Percentiles rank a stretch among this genome's conserved stretches.
Conservation (phyloP, 2,797 vertebrate species). For the Cyclura pinguis region DNA sequence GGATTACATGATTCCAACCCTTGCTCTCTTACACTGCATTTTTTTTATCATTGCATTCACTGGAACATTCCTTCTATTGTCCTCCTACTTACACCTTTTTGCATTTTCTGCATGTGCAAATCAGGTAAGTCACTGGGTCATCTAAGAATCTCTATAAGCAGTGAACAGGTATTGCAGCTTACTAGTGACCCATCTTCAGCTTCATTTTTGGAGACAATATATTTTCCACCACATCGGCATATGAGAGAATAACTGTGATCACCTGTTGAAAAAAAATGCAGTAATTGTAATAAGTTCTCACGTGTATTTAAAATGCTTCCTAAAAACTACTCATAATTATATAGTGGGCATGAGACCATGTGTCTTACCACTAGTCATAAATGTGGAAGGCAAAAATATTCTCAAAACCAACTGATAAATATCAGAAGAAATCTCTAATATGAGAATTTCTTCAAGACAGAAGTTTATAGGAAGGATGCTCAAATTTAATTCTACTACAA, state of each 20-base stretch:
- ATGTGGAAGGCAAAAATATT: neutral
- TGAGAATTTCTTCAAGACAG: neutral
- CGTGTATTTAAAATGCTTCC: conserved; percentile 31
- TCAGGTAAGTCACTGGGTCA: conserved; percentile 50
- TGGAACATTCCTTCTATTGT: neutral
- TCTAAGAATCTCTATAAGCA: conserved; percentile 81
- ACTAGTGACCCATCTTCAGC: conserved; percentile 74
- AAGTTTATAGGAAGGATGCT: neutral
- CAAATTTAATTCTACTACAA: neutral
- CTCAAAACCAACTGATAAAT: neutral
- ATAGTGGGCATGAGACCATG: neutral
- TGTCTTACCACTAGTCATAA: neutral
- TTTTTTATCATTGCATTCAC: conserved; percentile 23
- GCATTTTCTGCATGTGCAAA: neutral
- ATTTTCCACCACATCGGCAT: conserved; percentile 84
- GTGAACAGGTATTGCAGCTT: conserved; percentile 82
- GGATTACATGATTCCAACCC: no score
- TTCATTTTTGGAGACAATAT: conserved; percentile 76
- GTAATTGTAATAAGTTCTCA: conserved; percentile 44
- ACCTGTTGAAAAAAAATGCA: conserved; percentile 67
- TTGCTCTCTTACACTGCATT: neutral
- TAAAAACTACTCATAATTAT: neutral
- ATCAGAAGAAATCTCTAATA: neutral
- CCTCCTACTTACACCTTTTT: conserved; percentile 38
- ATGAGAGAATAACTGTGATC: conserved; percentile 74